These are phyloP conservation scores for Nymphalis polychloros DNA, from an alignment of 2,888 invertebrate species.

Conservation along the genomic window DNA sequence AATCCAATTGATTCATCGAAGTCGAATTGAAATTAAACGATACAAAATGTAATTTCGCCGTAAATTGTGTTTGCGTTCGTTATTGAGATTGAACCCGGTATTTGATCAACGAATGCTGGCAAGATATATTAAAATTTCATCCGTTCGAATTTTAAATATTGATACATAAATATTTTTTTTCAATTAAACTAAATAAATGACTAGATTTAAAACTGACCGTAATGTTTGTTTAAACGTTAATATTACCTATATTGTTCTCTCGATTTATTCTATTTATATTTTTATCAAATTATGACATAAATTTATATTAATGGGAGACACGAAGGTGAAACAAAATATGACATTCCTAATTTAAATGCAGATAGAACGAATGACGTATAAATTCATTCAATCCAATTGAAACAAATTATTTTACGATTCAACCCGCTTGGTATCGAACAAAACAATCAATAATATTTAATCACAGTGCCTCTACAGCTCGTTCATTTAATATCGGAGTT, in stretches of 20 bases:
- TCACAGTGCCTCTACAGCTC: slow-evolving; percentile 54
- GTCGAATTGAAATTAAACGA: slow-evolving; percentile 57
- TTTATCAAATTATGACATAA: background rate
- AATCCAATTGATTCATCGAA: slow-evolving; percentile 59
- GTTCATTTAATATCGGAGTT: slow-evolving; percentile 70
- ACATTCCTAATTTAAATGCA: slow-evolving; percentile 32
- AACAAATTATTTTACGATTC: slow-evolving; percentile 73
- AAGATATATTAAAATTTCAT: slow-evolving; percentile 26
- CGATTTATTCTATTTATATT: too few relatives aligned
- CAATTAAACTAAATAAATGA: background rate
- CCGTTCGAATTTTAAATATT: slow-evolving; percentile 6
- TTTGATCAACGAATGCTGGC: slow-evolving; percentile 43
- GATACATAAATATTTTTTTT: background rate
- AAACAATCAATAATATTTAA: slow-evolving; percentile 74
- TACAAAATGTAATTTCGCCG: slow-evolving; percentile 62
- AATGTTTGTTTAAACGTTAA: too few relatives aligned
- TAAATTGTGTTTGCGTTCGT: slow-evolving; percentile 63
- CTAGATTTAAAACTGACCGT: background rate
- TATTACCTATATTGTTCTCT: too few relatives aligned
- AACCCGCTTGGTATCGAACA: slow-evolving; percentile 56
- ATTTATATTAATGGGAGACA: background rate
- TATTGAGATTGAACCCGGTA: slow-evolving; percentile 49
- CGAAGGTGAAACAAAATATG: background rate
- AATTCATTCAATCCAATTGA: slow-evolving; percentile 70
- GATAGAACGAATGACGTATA: slow-evolving; percentile 47